Evolutionary conservation across 2,797 vertebrate species (phyloP), one percentile per base, ranked within the genome.

Genomic region (Diplodus puntazzo): DNA sequence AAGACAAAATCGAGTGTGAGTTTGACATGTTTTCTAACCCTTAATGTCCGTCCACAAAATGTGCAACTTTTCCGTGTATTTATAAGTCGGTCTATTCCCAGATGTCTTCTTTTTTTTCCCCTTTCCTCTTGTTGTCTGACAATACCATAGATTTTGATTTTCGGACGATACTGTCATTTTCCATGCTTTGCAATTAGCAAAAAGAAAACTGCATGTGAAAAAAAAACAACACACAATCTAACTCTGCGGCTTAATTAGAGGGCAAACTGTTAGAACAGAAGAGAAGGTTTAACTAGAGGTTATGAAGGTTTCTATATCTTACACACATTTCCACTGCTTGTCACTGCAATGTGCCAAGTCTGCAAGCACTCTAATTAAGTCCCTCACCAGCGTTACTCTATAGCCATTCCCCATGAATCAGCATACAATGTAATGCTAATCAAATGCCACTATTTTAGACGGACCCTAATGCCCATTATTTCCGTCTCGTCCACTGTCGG

Each of bases 291-390:
- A 92, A 92, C 89, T 79, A 87, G 90, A 89, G 94, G 94, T 95
- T 87, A 93, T 76, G 88, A 85, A 92, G 93, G 92, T 92, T 90
- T 88, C 73, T 87, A 85, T 89, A 93, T 91, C 92, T 91, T 91
- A 90, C 85, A 92, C 88, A 92, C 81, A 76, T 86, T 92, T 92
- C 89, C 87, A 80, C 90, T 73, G 90, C 92, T 93, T 94, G 94
- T 94, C 94, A 93, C 75, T 87, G 91, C 87, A 92, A 92, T 91
- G 88, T 95, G 90, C 90, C 86, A 93, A 91, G 92, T 94, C 89
- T 91, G 91, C 93, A 93, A 89, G 88, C 80, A 80, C 87, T 87
- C 92, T 93, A 96, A 95, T 95, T 95, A 96, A 94, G 91, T 88
- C 83, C 79, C 79, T 30, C 65, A 63, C 76, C 80, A 66, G 77